Evolutionary conservation across 2,797 vertebrate species (phyloP).

Genomic region (Adrianichthys oophorus): DNA sequence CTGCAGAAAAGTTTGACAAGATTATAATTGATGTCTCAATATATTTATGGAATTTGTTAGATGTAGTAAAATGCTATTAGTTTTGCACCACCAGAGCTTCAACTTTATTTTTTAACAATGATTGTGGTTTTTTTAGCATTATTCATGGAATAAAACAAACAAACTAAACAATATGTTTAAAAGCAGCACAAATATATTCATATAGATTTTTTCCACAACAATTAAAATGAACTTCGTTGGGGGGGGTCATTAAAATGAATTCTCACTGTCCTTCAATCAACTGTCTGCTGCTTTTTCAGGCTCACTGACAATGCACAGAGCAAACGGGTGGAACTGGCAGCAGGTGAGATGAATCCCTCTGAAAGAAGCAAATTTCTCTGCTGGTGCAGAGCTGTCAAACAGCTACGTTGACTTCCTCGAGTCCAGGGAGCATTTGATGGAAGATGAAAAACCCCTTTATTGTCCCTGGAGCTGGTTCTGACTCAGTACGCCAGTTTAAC

Average conservation of each 20-base stretch:
- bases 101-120: not conserved
- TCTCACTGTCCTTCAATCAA: no score
- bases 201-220: not conserved
- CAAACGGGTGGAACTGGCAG: no score
- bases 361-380: no score
- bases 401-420: no score
- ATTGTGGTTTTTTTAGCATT: slow-evolving; percentile 5
- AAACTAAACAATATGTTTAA: not conserved
- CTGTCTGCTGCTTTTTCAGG: no score
- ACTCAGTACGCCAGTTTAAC: no score
- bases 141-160: not conserved
- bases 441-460: no score
- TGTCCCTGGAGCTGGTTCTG: no score
- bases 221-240: slow-evolving; percentile 15
- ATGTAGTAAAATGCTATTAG: not conserved
- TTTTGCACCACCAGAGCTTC: not conserved
- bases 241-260: slow-evolving; percentile 11
- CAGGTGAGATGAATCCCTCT: no score
- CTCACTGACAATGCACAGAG: no score
- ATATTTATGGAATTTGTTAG: not conserved
- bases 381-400: no score
- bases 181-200: slow-evolving; percentile 1
- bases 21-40: not conserved
- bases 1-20: slow-evolving; percentile 63
- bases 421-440: no score